These are phyloP conservation scores for Eledona agricola DNA, from an alignment of 2,888 invertebrate genomes.

Conservation along the genomic window DNA sequence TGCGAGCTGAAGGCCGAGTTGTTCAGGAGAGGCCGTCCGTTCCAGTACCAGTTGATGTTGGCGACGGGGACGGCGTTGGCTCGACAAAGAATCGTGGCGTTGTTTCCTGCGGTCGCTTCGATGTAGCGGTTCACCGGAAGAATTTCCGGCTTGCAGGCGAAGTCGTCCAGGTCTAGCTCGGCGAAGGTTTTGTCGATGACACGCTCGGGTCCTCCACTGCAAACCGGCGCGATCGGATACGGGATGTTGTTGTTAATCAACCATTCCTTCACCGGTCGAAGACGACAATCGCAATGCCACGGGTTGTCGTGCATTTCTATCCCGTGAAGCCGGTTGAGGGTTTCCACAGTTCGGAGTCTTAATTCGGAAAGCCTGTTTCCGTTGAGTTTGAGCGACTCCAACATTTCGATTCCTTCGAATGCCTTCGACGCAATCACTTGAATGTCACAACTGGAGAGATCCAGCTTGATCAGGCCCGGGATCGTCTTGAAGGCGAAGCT, in stretches of 20 bases:
- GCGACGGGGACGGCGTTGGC: constrained; percentile 85
- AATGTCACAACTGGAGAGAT: constrained; percentile 84
- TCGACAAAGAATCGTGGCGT: constrained; percentile 84
- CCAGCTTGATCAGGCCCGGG: constrained; percentile 81
- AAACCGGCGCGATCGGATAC: constrained; percentile 80
- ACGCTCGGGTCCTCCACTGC: constrained; percentile 75
- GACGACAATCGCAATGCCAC: constrained; percentile 88
- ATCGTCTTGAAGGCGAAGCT: constrained; percentile 78
- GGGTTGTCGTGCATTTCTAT: constrained; percentile 88
- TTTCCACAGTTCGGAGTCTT: constrained; percentile 77
- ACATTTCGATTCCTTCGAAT: constrained; percentile 78
- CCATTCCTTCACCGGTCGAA: constrained; percentile 85
- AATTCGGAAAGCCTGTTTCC: constrained; percentile 81
- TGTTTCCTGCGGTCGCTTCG: constrained; percentile 82
- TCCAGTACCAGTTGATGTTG: constrained; percentile 87
- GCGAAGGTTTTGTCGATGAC: constrained; percentile 77
- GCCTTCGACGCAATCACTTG: constrained; percentile 79
- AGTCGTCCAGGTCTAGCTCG: constrained; percentile 81
- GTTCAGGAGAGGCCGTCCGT: constrained; percentile 79
- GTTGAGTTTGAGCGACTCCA: constrained; percentile 83
- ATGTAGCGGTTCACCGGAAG: constrained; percentile 78
- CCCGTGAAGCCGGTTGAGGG: constrained; percentile 77
- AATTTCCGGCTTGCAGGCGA: constrained; percentile 86
- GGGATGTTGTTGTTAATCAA: constrained; percentile 79
- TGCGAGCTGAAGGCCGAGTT: constrained; percentile 81